Percentiles rank a stretch among this genome's conserved stretches.
phyloP scores from a whole-genome alignment of 2,888 invertebrate species.

The Cryptocephalus primarius region DNA sequence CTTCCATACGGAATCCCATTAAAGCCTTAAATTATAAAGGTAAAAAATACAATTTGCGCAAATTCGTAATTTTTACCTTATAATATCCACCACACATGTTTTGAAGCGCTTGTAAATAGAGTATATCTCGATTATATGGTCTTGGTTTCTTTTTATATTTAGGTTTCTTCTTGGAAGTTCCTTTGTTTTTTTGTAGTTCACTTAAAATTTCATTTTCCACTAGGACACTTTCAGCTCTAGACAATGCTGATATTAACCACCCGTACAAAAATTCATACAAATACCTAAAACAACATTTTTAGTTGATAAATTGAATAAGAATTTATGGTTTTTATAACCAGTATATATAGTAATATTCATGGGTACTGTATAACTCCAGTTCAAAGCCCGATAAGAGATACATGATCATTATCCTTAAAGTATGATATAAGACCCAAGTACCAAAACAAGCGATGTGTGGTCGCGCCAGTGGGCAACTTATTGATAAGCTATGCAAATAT shows the following conservation, averaged over 20 bases:
- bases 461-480: slow-evolving; percentile 56
- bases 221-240: slow-evolving; percentile 77
- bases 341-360: slow-evolving; percentile 93
- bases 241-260: slow-evolving; percentile 84
- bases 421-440: slow-evolving; percentile 93
- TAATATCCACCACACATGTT: slow-evolving; percentile 93
- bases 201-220: slow-evolving; percentile 50
- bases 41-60: slow-evolving; percentile 1
- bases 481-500: slow-evolving; percentile 57
- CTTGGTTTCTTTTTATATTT: slow-evolving; percentile 47
- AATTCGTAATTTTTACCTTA: slow-evolving; percentile 47
- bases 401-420: slow-evolving; percentile 83
- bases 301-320: too few relatives aligned
- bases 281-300: slow-evolving; percentile 49
- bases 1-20: slow-evolving; percentile 78
- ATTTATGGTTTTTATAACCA: slow-evolving; percentile 47
- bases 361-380: slow-evolving; percentile 87
- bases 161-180: slow-evolving; percentile 54
- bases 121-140: slow-evolving; percentile 72
- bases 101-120: slow-evolving; percentile 84
- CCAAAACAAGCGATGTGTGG: slow-evolving; percentile 78
- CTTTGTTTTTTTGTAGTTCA: slow-evolving; percentile 38
- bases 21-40: slow-evolving; percentile 52
- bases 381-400: slow-evolving; percentile 91
- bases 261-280: slow-evolving; percentile 90